Percentiles rank a stretch among this genome's conserved stretches.
phyloP scores from a whole-genome alignment of 2,888 invertebrate genomes.

The Sinentomon sp. region DNA sequence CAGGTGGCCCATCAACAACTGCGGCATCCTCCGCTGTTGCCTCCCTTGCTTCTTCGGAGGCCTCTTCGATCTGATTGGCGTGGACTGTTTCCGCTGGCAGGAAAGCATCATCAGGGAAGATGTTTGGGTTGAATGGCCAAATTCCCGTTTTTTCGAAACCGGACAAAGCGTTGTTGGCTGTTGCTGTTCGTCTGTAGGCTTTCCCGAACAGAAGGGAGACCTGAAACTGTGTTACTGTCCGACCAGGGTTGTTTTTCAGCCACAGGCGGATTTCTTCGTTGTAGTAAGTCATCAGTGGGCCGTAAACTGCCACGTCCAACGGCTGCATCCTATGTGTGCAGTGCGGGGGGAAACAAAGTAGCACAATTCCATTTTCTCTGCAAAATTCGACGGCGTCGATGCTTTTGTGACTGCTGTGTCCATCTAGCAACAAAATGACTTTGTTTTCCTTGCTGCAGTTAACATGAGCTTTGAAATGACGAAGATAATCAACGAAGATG shows the following conservation, averaged over 20 bases:
- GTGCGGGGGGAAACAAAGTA: conserved; percentile 21
- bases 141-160: conserved; percentile 13
- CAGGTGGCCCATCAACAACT: too few relatives aligned
- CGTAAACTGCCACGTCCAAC: conserved; percentile 21
- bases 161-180: conserved; percentile 12
- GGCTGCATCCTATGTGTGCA: conserved; percentile 22
- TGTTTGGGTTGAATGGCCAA: conserved; percentile 14
- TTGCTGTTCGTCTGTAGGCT: conserved; percentile 11
- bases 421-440: conserved; percentile 11
- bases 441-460: conserved; percentile 12
- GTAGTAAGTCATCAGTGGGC: conserved; percentile 20
- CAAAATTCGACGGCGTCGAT: conserved; percentile 16
- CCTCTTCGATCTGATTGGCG: too few relatives aligned
- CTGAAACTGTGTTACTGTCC: conserved; percentile 19
- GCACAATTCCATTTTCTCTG: conserved; percentile 19
- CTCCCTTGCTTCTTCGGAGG: too few relatives aligned
- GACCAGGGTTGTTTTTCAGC: conserved; percentile 17
- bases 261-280: conserved; percentile 17
- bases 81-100: conserved; percentile 6
- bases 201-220: conserved; percentile 14
- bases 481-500: conserved; percentile 15
- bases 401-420: conserved; percentile 14
- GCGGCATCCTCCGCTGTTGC: too few relatives aligned
- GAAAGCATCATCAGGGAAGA: conserved; percentile 15
- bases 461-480: conserved; percentile 15